Conservation (phyloP, 2,113 vertebrate genomes). For the Chinchilla lanigera region DNA sequence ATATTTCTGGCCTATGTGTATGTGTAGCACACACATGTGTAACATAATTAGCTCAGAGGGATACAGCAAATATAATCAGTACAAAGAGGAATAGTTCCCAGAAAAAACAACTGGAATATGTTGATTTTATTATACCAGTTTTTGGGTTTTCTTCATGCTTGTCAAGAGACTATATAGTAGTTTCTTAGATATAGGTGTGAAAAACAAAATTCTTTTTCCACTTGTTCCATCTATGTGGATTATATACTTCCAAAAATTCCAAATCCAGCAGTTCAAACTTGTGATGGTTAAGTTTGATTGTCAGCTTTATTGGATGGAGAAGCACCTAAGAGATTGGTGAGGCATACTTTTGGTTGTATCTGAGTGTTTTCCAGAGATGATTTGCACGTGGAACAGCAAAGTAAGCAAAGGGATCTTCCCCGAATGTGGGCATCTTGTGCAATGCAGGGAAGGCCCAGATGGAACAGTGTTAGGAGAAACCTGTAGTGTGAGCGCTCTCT, state of each 20-base stretch:
- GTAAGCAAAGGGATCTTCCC: not conserved
- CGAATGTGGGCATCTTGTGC: not conserved
- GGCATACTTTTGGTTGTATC: not conserved
- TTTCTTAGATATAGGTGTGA: not conserved
- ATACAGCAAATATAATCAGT: not conserved
- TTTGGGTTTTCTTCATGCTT: not conserved
- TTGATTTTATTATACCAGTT: not conserved
- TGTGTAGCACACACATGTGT: no score
- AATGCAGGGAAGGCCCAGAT: no score
- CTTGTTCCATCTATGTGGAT: not conserved
- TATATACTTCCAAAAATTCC: not conserved
- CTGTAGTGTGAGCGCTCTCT: no score
- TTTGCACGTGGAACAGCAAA: not conserved
- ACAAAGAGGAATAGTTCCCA: not conserved
- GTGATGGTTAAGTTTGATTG: not conserved
- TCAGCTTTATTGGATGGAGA: not conserved
- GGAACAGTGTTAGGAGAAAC: not conserved
- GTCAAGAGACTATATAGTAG: not conserved
- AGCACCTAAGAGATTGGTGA: no score
- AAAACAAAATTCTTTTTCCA: not conserved
- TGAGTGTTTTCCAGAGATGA: not conserved
- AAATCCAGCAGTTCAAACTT: not conserved
- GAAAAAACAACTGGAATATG: not conserved
- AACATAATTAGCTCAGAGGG: not conserved
- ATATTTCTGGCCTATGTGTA: not conserved